phyloP scores from a whole-genome alignment of 2,113 vertebrate species.

The Aphelocoma coerulescens region DNA sequence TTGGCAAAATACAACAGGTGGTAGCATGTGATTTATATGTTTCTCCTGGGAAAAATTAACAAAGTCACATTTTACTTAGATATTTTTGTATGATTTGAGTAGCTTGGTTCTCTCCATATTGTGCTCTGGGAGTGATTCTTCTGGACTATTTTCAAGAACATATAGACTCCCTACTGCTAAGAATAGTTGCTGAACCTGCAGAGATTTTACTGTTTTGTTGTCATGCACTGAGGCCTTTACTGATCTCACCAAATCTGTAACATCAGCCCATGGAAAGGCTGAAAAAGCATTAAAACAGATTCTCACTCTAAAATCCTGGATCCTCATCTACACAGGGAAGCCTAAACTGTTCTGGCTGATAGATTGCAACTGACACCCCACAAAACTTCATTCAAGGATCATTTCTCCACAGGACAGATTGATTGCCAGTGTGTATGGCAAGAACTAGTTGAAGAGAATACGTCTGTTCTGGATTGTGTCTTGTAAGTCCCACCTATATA shows the following conservation, averaged over 20 bases:
- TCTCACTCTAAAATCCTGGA: not conserved
- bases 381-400: not conserved
- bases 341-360: not conserved
- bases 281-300: not conserved
- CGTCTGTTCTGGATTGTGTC: not conserved
- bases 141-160: not conserved
- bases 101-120: not conserved
- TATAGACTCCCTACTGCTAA: not conserved
- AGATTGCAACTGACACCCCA: not conserved
- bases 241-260: not conserved
- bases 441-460: not conserved
- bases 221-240: not conserved
- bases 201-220: not conserved
- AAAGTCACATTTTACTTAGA: not conserved
- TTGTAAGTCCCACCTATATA: not conserved
- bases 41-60: conserved; percentile 25
- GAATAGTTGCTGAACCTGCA: not conserved
- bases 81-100: not conserved
- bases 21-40: conserved; percentile 1
- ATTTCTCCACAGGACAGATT: not conserved
- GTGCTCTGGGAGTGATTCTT: not conserved
- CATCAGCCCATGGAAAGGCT: not conserved
- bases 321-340: not conserved
- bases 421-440: not conserved
- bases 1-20: not conserved